Conservation (phyloP, 2,113 vertebrate genomes). For the Psephotus haematonotus region DNA sequence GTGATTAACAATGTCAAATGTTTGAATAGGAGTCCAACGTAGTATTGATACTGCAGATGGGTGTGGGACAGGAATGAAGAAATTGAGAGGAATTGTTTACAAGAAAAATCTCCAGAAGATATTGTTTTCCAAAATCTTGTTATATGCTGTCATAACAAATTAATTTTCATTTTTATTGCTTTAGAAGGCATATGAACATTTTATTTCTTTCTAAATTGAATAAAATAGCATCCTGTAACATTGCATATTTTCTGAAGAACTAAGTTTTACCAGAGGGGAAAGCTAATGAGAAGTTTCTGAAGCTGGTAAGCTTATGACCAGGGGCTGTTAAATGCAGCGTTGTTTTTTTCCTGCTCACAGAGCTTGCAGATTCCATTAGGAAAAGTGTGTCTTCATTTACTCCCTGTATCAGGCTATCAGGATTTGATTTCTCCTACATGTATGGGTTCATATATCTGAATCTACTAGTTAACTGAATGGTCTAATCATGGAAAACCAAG, state of each 20-base stretch:
- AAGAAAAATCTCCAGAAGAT: not conserved
- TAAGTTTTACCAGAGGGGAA: not conserved
- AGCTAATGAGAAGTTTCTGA: not conserved
- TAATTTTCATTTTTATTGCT: not conserved
- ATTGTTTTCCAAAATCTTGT: not conserved
- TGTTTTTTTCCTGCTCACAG: not conserved
- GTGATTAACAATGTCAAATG: not conserved
- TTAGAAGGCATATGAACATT: not conserved
- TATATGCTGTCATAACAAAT: not conserved
- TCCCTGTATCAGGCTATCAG: slow-evolving; percentile 29
- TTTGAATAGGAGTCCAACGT: not conserved
- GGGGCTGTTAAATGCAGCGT: not conserved
- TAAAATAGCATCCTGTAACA: not conserved
- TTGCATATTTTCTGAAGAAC: not conserved
- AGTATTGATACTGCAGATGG: not conserved
- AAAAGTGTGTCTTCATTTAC: slow-evolving; percentile 41
- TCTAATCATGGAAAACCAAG: not conserved
- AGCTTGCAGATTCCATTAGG: not conserved
- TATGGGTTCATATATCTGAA: not conserved
- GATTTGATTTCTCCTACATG: not conserved
- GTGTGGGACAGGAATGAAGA: not conserved
- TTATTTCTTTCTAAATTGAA: not conserved
- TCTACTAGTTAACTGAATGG: not conserved
- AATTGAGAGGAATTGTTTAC: not conserved
- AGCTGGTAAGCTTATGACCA: not conserved